Conservation (phyloP, 2,113 vertebrate species). For the Okapia johnstoni region DNA sequence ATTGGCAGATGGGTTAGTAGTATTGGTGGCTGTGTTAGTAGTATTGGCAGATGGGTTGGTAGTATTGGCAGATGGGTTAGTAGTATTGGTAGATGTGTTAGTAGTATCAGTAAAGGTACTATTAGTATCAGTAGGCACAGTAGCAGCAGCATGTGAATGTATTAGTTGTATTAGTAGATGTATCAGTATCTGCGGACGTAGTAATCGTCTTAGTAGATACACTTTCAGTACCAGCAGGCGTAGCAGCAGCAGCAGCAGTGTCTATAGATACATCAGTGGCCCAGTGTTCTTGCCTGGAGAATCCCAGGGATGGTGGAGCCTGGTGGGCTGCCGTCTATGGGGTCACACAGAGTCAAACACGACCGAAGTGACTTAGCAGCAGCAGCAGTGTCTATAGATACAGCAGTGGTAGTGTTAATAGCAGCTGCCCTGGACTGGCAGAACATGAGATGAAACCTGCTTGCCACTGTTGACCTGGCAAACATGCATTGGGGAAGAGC, state of each 20-base stretch:
- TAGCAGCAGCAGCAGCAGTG: neutral
- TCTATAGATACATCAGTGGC: accelerated
- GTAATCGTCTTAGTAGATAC: accelerated
- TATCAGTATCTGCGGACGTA: neutral
- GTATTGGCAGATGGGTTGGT: too few species aligned
- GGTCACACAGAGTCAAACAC: too few species aligned
- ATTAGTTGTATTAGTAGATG: too few species aligned
- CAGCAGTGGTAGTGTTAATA: accelerated
- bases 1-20: accelerated
- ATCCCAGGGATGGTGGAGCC: too few species aligned
- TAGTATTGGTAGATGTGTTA: neutral
- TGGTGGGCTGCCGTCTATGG: too few species aligned
- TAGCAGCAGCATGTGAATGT: neutral
- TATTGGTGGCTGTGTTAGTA: neutral
- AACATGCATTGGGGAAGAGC: neutral
- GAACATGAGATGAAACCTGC: neutral
- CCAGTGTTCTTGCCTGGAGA: too few species aligned
- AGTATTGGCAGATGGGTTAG: too few species aligned
- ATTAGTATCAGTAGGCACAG: accelerated
- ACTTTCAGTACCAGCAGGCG: neutral
- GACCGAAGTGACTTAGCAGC: too few species aligned
- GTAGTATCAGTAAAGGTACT: neutral
- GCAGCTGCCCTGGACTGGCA: neutral
- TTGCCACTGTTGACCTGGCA: accelerated
- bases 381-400: accelerated